A percentile compares a stretch with the other conserved stretches of the same genome.
Evolutionary conservation across 53 echinoderm and acorn worm species (phyloP).

Genomic region (Holothuria leucospilota): DNA sequence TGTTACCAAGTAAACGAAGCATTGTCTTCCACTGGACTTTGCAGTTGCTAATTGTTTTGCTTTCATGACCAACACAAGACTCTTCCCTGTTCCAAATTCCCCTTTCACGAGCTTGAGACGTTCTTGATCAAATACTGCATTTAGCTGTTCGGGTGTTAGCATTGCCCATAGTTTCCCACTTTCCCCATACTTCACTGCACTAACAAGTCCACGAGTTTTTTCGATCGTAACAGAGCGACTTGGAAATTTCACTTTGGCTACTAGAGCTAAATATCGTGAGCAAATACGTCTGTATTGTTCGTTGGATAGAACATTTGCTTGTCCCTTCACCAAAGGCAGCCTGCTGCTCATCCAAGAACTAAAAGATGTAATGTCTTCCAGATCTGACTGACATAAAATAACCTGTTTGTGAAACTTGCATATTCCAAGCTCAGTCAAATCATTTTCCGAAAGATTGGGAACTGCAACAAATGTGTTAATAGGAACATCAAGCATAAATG

Average conservation of each 20-base stretch:
- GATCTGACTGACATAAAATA: background rate
- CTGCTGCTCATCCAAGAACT: conserved; percentile 2
- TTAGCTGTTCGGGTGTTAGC: conserved; percentile 17
- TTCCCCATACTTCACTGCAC: background rate
- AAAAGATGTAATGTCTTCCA: background rate
- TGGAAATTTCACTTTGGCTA: conserved; percentile 8
- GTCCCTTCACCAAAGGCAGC: background rate
- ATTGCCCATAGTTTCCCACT: conserved; percentile 16
- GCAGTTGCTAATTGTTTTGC: conserved; percentile 19
- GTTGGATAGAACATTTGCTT: background rate
- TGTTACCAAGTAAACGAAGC: background rate
- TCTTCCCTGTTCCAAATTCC: conserved; percentile 37
- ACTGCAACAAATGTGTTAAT: conserved; percentile 22
- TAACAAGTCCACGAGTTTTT: conserved; percentile 4
- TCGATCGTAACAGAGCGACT: conserved; percentile 11
- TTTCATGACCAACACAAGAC: conserved; percentile 6
- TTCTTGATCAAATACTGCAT: conserved; percentile 1
- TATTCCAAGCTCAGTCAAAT: background rate
- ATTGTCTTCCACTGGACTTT: background rate
- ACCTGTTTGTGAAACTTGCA: background rate
- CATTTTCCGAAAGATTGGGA: conserved; percentile 6
- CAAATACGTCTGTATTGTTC: conserved; percentile 19
- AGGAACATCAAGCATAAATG: conserved; percentile 23
- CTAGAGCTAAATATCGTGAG: conserved; percentile 27
- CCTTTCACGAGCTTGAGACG: background rate